Base-by-base conservation (phyloP, 2,888 invertebrate species). In the Sphaeridia pumilis region DNA sequence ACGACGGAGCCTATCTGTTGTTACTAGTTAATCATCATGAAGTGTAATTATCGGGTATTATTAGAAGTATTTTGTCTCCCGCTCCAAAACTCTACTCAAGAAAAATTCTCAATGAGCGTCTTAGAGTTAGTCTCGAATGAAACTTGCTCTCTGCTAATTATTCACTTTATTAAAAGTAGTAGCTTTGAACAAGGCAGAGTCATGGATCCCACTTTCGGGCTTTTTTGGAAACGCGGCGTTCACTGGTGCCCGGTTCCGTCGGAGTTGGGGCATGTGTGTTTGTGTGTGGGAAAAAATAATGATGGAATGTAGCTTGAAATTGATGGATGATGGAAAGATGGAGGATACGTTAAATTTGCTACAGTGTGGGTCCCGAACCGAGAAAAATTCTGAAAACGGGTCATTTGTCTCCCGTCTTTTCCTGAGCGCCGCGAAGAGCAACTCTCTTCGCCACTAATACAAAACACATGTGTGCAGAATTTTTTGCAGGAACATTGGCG, bases 21-120 rank as follows among this genome's bases (percentile, higher is more conserved):
- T 38, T 38, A 7, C 38, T 38, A 38, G 38, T 38, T 38, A 38
- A 38, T 38, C 38, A 38, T 38, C 17, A 38, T 38, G 38, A 38
- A 17, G 38, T 38, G 17, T 38, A 38, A 38, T 38, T 38, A 38
- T 17, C 5, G 12, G 20, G 38, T 17, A 38, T 17, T 38, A 38
- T 38, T 14, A 38, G 20, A 38, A 20, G 31, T 17, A 17, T 38
- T 17, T 38, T 20, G 7, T 38, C 38, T 20, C 12, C 17, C 12
- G 38, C 17, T 31, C 31, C 31, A 38, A 38, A 5, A 17, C 20
- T 38, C 38, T 7, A 5, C 12, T 5, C 17, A 17, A 14, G 5
- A 14, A 7, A 17, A 17, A 17, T 38, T 38, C 38, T 38, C 38
- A 38, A 38, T 38, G 38, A 38, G 17, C 7, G 7, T 38, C 38